Conservation (phyloP, 1,140 invertebrate genomes). For the Cotesia vestalis region DNA sequence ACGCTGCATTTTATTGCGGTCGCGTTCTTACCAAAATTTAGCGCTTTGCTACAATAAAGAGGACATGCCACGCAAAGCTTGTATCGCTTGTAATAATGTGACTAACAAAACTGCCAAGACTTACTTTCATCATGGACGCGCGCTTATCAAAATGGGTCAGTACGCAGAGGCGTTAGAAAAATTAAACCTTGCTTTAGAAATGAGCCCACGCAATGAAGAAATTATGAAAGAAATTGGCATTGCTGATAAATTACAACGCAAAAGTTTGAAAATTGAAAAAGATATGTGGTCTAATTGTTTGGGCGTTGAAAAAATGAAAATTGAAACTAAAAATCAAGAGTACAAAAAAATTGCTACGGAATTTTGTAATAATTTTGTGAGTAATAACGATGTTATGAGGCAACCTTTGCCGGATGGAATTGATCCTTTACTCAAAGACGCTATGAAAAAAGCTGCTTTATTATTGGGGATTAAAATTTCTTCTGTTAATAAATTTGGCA, state of each 20-base stretch:
- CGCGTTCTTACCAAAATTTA: conserved; percentile 75
- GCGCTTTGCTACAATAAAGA: conserved; percentile 75
- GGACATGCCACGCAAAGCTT: conserved; percentile 68
- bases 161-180: conserved; percentile 48
- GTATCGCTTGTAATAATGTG: conserved; percentile 67
- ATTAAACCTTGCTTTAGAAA: conserved; percentile 43
- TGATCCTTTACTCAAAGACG: no score
- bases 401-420: conserved; percentile 50
- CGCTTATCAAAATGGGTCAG: conserved; percentile 52
- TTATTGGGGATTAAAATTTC: no score
- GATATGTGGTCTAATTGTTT: conserved; percentile 53
- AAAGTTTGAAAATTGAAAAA: conserved; percentile 46
- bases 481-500: no score
- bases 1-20: conserved; percentile 68
- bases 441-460: no score
- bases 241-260: conserved; percentile 44
- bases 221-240: conserved; percentile 45
- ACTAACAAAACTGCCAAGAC: conserved; percentile 68
- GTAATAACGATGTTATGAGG: conserved; percentile 41
- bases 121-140: conserved; percentile 65
- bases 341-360: conserved; percentile 46
- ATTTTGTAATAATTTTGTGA: conserved; percentile 47
- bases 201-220: conserved; percentile 40
- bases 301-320: conserved; percentile 32
- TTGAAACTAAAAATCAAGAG: conserved; percentile 28